phyloP scores from a whole-genome alignment of 2,888 invertebrate species.

The Ecdyonurus torrentis region DNA sequence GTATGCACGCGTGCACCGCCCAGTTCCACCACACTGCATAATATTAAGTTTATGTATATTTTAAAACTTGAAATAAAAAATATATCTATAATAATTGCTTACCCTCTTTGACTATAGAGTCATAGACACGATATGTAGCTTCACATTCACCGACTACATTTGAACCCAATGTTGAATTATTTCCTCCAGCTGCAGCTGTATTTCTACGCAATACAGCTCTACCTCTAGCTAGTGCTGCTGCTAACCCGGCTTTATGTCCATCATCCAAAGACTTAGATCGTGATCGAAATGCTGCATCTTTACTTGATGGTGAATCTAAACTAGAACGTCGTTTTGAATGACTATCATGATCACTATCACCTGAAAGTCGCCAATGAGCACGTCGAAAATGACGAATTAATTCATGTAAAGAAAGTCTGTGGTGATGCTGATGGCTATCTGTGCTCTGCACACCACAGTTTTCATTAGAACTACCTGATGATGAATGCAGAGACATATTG shows the following conservation, averaged over 20 bases:
- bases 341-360: slow-evolving; percentile 8
- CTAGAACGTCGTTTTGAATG: neutral
- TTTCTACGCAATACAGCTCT: neutral
- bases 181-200: neutral
- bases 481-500: neutral
- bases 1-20: too few species aligned
- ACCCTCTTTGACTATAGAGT: slow-evolving; percentile 61
- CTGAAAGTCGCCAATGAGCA: slow-evolving; percentile 5
- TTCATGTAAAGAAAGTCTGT: slow-evolving; percentile 51
- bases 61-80: too few species aligned
- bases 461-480: neutral
- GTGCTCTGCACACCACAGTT: neutral
- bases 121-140: slow-evolving; percentile 65
- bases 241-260: slow-evolving; percentile 29
- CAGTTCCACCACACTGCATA: too few species aligned
- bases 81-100: slow-evolving; percentile 18
- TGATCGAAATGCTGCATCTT: slow-evolving; percentile 45
- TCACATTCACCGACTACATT: slow-evolving; percentile 55
- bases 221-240: slow-evolving; percentile 17
- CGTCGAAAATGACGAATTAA: slow-evolving; percentile 58
- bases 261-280: slow-evolving; percentile 65
- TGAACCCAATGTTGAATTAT: neutral
- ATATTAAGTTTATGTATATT: too few species aligned
- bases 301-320: slow-evolving; percentile 28
- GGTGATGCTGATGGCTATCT: slow-evolving; percentile 18